Evolutionary conservation across 2,797 vertebrate species (phyloP).

Genomic region (Peromyscus melanophrys): DNA sequence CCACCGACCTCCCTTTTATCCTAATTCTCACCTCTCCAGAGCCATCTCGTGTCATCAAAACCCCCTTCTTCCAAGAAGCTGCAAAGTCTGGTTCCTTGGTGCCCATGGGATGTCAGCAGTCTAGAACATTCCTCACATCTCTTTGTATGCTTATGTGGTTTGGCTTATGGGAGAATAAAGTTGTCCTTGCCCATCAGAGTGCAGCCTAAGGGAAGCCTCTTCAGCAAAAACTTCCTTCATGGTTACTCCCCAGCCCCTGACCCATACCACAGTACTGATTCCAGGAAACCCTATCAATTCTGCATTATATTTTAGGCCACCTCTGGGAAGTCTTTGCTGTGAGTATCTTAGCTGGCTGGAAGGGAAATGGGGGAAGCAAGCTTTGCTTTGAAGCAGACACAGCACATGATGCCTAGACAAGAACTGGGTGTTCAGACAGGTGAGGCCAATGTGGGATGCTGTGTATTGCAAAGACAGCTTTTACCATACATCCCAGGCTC

Average conservation of each 20-base stretch:
- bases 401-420: neutral
- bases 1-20: neutral
- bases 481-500: neutral
- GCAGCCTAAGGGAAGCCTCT: neutral
- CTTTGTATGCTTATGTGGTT: neutral
- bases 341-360: neutral
- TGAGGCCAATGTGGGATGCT: neutral
- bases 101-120: neutral
- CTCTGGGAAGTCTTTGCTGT: neutral
- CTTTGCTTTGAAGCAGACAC: neutral
- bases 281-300: neutral
- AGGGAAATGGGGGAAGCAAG: neutral
- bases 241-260: neutral
- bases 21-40: neutral
- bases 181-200: neutral
- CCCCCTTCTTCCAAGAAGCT: neutral
- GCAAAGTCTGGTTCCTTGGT: neutral
- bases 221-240: neutral
- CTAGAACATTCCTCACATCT: neutral
- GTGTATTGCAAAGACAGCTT: neutral
- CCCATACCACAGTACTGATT: neutral
- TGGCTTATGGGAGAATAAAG: constrained; percentile 33
- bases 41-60: neutral
- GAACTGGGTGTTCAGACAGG: neutral
- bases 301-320: neutral